A percentile compares a stretch with the other conserved stretches of the same genome.
These are phyloP conservation scores for Spodoptera frugiperda DNA, from an alignment of 1,140 invertebrate species.

Conservation along the genomic window DNA sequence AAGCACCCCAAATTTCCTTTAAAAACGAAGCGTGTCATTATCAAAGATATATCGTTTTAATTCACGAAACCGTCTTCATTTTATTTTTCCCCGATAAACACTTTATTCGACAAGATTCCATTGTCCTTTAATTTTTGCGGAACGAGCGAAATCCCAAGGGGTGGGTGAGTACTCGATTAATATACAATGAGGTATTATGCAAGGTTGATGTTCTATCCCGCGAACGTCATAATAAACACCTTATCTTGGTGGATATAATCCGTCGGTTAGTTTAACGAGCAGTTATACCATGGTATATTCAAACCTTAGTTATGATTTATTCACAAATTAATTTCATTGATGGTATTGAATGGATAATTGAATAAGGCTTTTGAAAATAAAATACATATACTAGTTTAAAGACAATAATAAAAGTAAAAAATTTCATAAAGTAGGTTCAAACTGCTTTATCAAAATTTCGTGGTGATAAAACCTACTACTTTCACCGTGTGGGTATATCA, in stretches of 20 bases:
- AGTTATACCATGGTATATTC: neutral
- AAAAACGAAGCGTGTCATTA: too few species aligned
- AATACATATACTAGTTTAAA: too few species aligned
- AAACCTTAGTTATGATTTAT: neutral
- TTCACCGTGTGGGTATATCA: too few species aligned
- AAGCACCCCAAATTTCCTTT: too few species aligned
- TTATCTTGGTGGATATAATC: conserved; percentile 9
- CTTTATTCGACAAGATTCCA: conserved; percentile 22
- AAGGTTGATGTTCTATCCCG: neutral
- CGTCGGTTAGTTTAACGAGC: neutral
- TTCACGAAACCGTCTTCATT: neutral
- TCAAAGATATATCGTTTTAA: neutral
- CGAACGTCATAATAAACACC: conserved; percentile 6
- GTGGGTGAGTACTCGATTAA: conserved; percentile 15
- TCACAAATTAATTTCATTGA: neutral
- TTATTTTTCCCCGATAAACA: conserved; percentile 16
- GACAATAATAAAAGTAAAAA: too few species aligned
- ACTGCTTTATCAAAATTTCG: too few species aligned
- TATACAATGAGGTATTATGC: conserved; percentile 18
- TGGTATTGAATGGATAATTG: neutral
- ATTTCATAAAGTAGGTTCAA: too few species aligned
- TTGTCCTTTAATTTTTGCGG: conserved; percentile 8
- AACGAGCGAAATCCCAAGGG: neutral
- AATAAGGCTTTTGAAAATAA: too few species aligned
- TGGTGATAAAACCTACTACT: too few species aligned